Conservation (phyloP, 1,140 invertebrate genomes). For the Leptinotarsa undecemlineata region DNA sequence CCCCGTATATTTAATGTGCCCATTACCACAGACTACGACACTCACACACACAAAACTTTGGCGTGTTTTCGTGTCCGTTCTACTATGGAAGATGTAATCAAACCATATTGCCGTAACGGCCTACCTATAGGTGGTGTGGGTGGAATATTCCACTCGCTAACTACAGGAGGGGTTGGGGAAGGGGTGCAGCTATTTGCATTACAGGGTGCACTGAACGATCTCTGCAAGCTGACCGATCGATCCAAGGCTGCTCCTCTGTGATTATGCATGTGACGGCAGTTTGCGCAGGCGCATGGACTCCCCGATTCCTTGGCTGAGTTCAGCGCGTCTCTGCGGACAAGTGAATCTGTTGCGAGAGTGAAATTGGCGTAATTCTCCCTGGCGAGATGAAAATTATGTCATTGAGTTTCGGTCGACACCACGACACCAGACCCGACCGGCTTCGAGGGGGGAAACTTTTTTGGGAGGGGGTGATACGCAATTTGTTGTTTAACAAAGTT, state of each 20-base stretch:
- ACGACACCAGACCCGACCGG: neutral
- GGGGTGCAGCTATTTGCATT: constrained; percentile 20
- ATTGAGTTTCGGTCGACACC: neutral
- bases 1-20: neutral
- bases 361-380: constrained; percentile 13
- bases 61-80: no score
- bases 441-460: no score
- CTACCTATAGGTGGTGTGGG: neutral
- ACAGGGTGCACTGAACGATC: constrained; percentile 24
- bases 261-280: neutral
- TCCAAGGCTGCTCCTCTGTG: constrained; percentile 18
- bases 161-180: neutral
- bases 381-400: constrained; percentile 20
- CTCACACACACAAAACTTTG: neutral
- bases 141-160: neutral
- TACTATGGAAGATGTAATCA: neutral
- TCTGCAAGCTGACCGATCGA: constrained; percentile 21
- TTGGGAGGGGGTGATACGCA: no score
- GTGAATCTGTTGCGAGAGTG: constrained; percentile 19
- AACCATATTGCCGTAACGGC: neutral
- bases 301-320: neutral
- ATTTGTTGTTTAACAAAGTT: no score
- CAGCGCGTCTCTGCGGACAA: neutral
- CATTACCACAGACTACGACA: neutral
- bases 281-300: constrained; percentile 5